Evolutionary conservation across 2,797 vertebrate genomes (phyloP).

Genomic region (Euthynnus affinis): DNA sequence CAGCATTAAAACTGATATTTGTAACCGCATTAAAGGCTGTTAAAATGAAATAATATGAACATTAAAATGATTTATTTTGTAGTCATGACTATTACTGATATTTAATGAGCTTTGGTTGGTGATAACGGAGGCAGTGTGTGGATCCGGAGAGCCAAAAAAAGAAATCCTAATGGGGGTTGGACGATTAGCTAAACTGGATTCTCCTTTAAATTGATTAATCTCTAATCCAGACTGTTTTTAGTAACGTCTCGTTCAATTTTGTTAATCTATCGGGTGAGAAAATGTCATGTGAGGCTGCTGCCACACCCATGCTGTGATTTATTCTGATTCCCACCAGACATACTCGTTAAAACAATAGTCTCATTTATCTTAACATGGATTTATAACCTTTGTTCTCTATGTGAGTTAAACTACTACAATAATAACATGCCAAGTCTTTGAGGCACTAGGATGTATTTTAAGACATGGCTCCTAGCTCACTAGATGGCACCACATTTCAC

Average conservation of each 20-base stretch:
- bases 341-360: too few relatives aligned
- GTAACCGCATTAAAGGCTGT: fast-evolving
- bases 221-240: not conserved
- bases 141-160: not conserved
- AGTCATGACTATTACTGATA: fast-evolving
- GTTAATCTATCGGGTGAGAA: not conserved
- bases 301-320: slow-evolving; percentile 58
- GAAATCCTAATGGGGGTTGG: not conserved
- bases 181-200: slow-evolving; percentile 4
- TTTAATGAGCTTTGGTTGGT: not conserved
- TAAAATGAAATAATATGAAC: not conserved
- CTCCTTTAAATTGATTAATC: slow-evolving; percentile 31
- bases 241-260: slow-evolving; percentile 19
- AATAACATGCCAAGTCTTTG: not conserved
- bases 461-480: slow-evolving; percentile 13
- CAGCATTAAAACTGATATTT: not conserved
- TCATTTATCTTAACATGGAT: not conserved
- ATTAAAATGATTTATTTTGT: not conserved
- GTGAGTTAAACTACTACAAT: not conserved
- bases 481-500: slow-evolving; percentile 57
- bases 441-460: not conserved
- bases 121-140: not conserved
- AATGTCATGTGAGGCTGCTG: slow-evolving; percentile 22
- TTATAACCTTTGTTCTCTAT: not conserved
- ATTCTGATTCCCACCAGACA: not conserved